These are phyloP conservation scores for Ceratoteleas bidentatus DNA, from an alignment of 1,140 invertebrate genomes.

Conservation along the genomic window DNA sequence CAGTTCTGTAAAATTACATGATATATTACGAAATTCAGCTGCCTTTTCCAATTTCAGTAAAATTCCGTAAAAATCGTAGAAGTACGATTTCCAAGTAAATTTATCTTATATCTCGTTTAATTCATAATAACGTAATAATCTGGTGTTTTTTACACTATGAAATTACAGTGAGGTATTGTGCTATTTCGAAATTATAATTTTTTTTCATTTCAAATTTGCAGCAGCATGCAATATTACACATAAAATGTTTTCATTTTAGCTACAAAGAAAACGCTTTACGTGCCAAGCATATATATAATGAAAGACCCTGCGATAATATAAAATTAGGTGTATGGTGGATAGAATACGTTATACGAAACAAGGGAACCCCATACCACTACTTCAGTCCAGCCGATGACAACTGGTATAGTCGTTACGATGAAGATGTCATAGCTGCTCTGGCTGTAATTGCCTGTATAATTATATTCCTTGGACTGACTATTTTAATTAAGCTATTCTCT, in stretches of 20 bases:
- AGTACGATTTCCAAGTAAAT: background rate
- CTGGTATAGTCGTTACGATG: conserved; percentile 1
- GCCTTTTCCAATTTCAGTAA: no score
- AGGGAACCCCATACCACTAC: background rate
- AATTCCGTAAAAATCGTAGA: no score
- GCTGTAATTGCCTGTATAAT: background rate
- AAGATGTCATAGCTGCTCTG: background rate
- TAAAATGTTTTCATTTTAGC: background rate
- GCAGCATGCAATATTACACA: background rate
- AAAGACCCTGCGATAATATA: background rate
- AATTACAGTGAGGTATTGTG: no score
- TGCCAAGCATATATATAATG: background rate
- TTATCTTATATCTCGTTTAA: no score
- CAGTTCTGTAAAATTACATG: no score
- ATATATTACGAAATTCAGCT: no score
- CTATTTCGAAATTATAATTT: no score
- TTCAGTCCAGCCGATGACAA: background rate
- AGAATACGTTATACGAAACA: background rate
- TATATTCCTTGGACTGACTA: no score
- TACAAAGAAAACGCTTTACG: background rate
- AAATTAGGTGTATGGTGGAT: background rate
- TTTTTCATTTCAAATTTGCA: no score
- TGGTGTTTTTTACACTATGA: no score
- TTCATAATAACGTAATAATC: no score
- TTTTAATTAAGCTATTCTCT: no score